Evolutionary conservation across 2,888 invertebrate species (phyloP).

Genomic region (Ditula angustiorana): DNA sequence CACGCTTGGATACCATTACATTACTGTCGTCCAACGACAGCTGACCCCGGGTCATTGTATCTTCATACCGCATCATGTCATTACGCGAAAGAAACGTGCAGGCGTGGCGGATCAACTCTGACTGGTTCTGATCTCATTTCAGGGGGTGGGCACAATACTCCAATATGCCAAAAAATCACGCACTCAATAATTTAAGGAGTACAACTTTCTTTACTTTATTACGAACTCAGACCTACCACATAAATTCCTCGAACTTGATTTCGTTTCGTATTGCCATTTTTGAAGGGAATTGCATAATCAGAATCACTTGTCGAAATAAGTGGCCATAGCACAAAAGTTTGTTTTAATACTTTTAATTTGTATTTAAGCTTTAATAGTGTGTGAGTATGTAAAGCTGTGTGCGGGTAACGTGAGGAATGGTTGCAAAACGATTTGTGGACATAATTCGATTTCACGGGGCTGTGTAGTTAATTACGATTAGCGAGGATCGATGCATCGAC

Average conservation of each 20-base stretch:
- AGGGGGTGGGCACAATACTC: conserved; percentile 63
- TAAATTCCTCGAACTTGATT: conserved; percentile 40
- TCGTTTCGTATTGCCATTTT: conserved; percentile 41
- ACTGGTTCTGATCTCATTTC: conserved; percentile 58
- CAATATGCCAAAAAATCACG: conserved; percentile 62
- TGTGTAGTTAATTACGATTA: conserved; percentile 78
- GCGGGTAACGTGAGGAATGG: conserved; percentile 58
- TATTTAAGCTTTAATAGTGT: conserved; percentile 8
- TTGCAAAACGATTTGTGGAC: conserved; percentile 69
- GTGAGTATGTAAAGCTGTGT: conserved; percentile 4
- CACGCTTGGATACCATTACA: conserved; percentile 69
- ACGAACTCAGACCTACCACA: conserved; percentile 52
- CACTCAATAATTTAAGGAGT: conserved; percentile 50
- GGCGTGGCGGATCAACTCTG: conserved; percentile 51
- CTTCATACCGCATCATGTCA: conserved; percentile 47
- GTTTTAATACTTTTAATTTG: not conserved
- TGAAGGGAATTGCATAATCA: conserved; percentile 44
- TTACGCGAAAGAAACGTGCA: conserved; percentile 50
- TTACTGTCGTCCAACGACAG: conserved; percentile 50
- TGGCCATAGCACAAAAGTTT: not conserved
- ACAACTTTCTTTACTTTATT: conserved; percentile 59
- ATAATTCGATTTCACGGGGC: conserved; percentile 75
- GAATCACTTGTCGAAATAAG: conserved; percentile 38
- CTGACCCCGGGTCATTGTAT: conserved; percentile 51
- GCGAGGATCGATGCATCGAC: conserved; percentile 71